Evolutionary conservation across 53 echinoderm and acorn worm genomes (phyloP), one percentile per base, ranked within the genome.

Genomic region (Mesocentrotus franciscanus): DNA sequence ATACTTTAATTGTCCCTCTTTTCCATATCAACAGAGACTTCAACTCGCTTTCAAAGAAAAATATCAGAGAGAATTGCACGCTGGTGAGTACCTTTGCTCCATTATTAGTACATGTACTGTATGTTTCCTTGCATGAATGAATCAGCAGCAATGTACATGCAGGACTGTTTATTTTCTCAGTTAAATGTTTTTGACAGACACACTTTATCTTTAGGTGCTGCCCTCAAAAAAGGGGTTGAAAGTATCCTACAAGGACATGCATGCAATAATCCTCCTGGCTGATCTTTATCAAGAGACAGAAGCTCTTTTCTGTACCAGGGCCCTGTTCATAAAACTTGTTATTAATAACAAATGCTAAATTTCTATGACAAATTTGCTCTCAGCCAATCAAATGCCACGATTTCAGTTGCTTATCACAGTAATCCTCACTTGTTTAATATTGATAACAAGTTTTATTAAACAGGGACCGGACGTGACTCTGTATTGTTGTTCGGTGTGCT

Each of bases 31-130:
- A 27, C 97, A 98, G 99, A 95, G 98, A 98, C 93, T 97, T 98
- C 85, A 91, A 95, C 78, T 96, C 99, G 24, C 95, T 98, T 27
- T 96, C 97, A 14, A 97, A 97, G 96, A 97, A 97, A 79, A 97
- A 98, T 94, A 94, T 98, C 8, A 71, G 96, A 60, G 97, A 98
- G 83, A 98, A 98, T 66, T 97, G 97, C 95, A 96, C 83, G 17
- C 72, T 98, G 96, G 99, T 98, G 96, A 98, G 99, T 98, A 70
- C 10, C 15, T 55, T 20, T 8, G 36, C 18, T 18, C 36, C 72
- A 81, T 39, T 33, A 81, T 81, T 18, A 36, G 14, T 81, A 1
- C 17, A 39, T 81, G 32, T 42, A 33, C 72, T 49, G 27, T 72
- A 72, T 26, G 26, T 72, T 72, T 27, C 72, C 72, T 16, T 24